These are phyloP conservation scores for Flexamia atlantica DNA, from an alignment of 2,888 invertebrate genomes.

Conservation along the genomic window DNA sequence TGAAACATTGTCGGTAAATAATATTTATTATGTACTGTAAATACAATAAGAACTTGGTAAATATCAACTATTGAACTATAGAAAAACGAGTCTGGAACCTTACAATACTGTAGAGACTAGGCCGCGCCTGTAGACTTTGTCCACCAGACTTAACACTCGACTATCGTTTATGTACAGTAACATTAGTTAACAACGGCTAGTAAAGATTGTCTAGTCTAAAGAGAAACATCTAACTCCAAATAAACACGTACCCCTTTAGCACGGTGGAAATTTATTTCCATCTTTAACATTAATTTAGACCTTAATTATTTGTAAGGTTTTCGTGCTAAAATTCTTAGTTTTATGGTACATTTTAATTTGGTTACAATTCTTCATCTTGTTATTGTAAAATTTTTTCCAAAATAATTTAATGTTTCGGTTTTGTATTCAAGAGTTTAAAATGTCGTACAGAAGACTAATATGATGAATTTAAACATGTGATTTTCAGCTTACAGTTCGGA, in stretches of 20 bases:
- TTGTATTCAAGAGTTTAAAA: too few relatives aligned
- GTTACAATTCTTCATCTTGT: too few relatives aligned
- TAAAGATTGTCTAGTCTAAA: slow-evolving; percentile 47
- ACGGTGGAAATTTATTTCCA: not conserved
- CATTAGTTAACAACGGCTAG: slow-evolving; percentile 23
- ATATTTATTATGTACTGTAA: slow-evolving; percentile 52
- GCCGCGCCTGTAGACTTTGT: slow-evolving; percentile 5
- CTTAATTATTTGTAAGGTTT: too few relatives aligned
- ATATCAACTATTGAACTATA: slow-evolving; percentile 17
- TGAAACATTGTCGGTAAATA: slow-evolving; percentile 6
- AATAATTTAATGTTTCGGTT: too few relatives aligned
- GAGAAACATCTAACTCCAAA: slow-evolving; percentile 43
- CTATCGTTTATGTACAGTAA: slow-evolving; percentile 21
- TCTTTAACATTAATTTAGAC: too few relatives aligned
- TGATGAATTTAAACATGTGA: too few relatives aligned
- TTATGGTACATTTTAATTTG: too few relatives aligned
- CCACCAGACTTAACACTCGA: slow-evolving; percentile 3
- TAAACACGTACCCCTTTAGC: not conserved
- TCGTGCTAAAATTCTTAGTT: too few relatives aligned
- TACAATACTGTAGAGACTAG: slow-evolving; percentile 28
- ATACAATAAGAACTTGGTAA: slow-evolving; percentile 54
- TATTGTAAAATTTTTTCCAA: too few relatives aligned
- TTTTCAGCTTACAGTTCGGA: too few relatives aligned
- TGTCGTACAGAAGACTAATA: too few relatives aligned
- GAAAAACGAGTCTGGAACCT: slow-evolving; percentile 24